Evolutionary conservation across 1,140 invertebrate species (phyloP).

Genomic region (Lerema accius): DNA sequence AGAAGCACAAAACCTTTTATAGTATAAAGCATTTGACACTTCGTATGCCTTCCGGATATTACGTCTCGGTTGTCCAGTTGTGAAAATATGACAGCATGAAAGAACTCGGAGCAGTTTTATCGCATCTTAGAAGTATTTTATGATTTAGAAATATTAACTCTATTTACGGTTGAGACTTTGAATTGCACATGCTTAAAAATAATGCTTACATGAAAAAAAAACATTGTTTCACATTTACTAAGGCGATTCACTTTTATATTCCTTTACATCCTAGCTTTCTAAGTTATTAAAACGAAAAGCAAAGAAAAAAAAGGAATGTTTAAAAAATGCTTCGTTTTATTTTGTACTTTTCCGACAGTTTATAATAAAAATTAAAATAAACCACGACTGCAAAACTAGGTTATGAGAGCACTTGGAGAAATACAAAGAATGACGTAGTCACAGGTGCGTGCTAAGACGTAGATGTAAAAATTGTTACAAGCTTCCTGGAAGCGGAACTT

Average conservation of each 20-base stretch:
- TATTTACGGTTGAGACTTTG: too few relatives aligned
- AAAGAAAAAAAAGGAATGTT: too few relatives aligned
- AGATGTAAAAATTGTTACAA: slow-evolving; percentile 9
- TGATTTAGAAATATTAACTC: neutral
- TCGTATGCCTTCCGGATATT: slow-evolving; percentile 30
- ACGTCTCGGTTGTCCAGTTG: slow-evolving; percentile 28
- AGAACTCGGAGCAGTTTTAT: slow-evolving; percentile 12
- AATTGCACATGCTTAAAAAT: too few relatives aligned
- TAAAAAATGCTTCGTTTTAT: too few relatives aligned
- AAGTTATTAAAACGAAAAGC: too few relatives aligned
- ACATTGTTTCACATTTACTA: too few relatives aligned
- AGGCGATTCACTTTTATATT: too few relatives aligned
- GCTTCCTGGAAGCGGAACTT: neutral
- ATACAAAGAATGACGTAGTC: neutral
- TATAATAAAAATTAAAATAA: neutral
- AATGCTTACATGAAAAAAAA: too few relatives aligned
- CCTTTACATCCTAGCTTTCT: too few relatives aligned
- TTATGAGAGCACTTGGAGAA: slow-evolving; percentile 18
- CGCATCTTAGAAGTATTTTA: neutral
- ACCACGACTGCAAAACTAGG: slow-evolving; percentile 4
- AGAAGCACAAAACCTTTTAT: slow-evolving; percentile 31
- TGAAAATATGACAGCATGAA: slow-evolving; percentile 27
- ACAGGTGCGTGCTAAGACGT: slow-evolving; percentile 5
- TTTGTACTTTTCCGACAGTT: too few relatives aligned
- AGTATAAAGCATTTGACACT: slow-evolving; percentile 23